Evolutionary conservation across 2,888 invertebrate genomes (phyloP).

Genomic region (Geotrupes spiniger): DNA sequence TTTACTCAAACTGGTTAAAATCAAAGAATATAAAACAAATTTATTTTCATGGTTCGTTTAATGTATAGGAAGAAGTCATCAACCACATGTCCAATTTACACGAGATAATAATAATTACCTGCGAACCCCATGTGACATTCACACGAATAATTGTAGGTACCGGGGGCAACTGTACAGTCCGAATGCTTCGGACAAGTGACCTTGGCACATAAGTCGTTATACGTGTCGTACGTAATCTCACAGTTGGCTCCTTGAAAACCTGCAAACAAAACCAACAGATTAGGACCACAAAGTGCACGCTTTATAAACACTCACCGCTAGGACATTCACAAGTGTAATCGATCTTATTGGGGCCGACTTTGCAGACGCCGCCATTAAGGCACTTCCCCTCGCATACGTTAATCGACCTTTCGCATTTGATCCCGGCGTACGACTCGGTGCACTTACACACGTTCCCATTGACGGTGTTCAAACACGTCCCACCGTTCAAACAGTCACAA

Average conservation of each 20-base stretch:
- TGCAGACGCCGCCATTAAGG: constrained; percentile 62
- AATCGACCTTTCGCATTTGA: constrained; percentile 56
- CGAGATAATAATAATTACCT: too few relatives aligned
- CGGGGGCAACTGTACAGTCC: constrained; percentile 47
- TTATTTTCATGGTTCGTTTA: too few relatives aligned
- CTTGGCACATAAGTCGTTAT: constrained; percentile 60
- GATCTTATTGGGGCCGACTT: constrained; percentile 49
- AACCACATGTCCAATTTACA: too few relatives aligned
- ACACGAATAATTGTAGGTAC: constrained; percentile 65
- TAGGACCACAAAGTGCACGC: too few relatives aligned
- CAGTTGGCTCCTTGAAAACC: constrained; percentile 66
- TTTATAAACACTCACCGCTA: constrained; percentile 1
- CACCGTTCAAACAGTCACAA: constrained; percentile 56
- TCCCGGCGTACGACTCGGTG: constrained; percentile 57
- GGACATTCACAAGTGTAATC: constrained; percentile 64
- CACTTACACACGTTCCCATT: constrained; percentile 59
- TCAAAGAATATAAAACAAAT: too few relatives aligned
- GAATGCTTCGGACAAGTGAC: constrained; percentile 73
- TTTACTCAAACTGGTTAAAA: too few relatives aligned
- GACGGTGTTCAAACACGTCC: constrained; percentile 53
- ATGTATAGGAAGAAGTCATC: too few relatives aligned
- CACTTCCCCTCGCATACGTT: constrained; percentile 63
- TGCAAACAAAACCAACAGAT: too few relatives aligned
- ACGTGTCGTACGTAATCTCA: constrained; percentile 63
- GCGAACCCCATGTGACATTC: constrained; percentile 66